These are phyloP conservation scores for Brenthis hecate DNA, from an alignment of 2,888 invertebrate species.

Conservation along the genomic window DNA sequence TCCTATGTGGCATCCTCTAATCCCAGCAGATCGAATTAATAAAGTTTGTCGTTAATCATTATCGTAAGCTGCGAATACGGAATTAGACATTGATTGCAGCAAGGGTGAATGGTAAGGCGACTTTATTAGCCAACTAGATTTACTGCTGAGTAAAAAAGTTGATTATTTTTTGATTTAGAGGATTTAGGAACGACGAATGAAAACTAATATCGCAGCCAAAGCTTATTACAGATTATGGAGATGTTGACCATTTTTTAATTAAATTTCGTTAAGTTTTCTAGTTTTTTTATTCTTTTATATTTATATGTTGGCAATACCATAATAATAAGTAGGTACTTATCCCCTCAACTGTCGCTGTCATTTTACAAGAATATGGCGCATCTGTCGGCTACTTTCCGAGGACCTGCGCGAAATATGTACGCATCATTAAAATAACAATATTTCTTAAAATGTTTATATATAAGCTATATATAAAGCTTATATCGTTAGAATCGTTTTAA, in stretches of 20 bases:
- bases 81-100: slow-evolving; percentile 77
- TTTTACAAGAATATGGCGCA: too few species aligned
- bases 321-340: too few species aligned
- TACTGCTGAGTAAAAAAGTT: slow-evolving; percentile 52
- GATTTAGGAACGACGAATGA: slow-evolving; percentile 34
- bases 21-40: slow-evolving; percentile 79
- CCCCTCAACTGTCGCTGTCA: too few species aligned
- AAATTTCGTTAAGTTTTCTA: not conserved
- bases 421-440: too few species aligned
- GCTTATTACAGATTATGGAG: slow-evolving; percentile 5
- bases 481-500: too few species aligned
- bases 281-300: too few species aligned
- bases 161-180: slow-evolving; percentile 48
- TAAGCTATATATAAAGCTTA: too few species aligned
- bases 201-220: slow-evolving; percentile 35
- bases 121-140: slow-evolving; percentile 65
- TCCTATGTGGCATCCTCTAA: slow-evolving; percentile 64
- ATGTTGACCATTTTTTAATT: slow-evolving; percentile 7
- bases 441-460: too few species aligned
- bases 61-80: slow-evolving; percentile 76
- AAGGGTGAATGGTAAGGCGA: slow-evolving; percentile 69
- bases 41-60: slow-evolving; percentile 80
- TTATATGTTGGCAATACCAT: not conserved
- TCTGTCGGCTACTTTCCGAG: too few species aligned
- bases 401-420: too few species aligned